These are phyloP conservation scores for Amblyjoppa proteus DNA, from an alignment of 2,888 invertebrate genomes.

Conservation along the genomic window DNA sequence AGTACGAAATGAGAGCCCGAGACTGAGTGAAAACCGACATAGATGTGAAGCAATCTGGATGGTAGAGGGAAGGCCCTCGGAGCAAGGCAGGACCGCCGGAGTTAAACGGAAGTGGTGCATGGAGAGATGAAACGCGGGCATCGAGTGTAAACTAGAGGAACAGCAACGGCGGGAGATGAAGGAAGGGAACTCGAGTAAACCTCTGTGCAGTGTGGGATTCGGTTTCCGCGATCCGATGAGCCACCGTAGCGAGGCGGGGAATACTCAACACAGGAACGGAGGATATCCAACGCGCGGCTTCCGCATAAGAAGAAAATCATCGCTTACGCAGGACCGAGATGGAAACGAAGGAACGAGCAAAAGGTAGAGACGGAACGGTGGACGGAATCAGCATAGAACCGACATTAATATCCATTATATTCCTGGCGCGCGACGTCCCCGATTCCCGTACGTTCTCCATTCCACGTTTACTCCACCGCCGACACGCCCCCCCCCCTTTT, in stretches of 20 bases:
- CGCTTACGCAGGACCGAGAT: slow-evolving; percentile 25
- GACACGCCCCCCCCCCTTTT: slow-evolving; percentile 55
- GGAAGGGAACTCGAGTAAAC: slow-evolving; percentile 55
- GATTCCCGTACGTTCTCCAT: slow-evolving; percentile 65
- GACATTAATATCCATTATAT: slow-evolving; percentile 81
- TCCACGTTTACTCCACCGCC: slow-evolving; percentile 53
- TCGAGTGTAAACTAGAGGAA: slow-evolving; percentile 21
- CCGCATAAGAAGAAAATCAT: slow-evolving; percentile 23
- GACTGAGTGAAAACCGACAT: not conserved
- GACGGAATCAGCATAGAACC: slow-evolving; percentile 75
- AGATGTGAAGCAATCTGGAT: slow-evolving; percentile 4
- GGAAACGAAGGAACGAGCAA: slow-evolving; percentile 56
- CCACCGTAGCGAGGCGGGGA: slow-evolving; percentile 33
- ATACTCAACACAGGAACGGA: not conserved
- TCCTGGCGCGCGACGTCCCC: slow-evolving; percentile 67
- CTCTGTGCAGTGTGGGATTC: slow-evolving; percentile 48
- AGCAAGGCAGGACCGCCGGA: slow-evolving; percentile 1
- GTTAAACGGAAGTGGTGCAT: slow-evolving; percentile 15
- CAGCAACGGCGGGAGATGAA: slow-evolving; percentile 5
- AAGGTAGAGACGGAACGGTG: slow-evolving; percentile 50
- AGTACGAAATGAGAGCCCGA: not conserved
- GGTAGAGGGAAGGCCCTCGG: slow-evolving; percentile 4
- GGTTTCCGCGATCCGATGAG: slow-evolving; percentile 67
- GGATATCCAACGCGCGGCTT: slow-evolving; percentile 12
- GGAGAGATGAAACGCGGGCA: slow-evolving; percentile 19